Evolutionary conservation across 2,888 invertebrate genomes (phyloP).

Genomic region (Hirtodrosophila cameraria): DNA sequence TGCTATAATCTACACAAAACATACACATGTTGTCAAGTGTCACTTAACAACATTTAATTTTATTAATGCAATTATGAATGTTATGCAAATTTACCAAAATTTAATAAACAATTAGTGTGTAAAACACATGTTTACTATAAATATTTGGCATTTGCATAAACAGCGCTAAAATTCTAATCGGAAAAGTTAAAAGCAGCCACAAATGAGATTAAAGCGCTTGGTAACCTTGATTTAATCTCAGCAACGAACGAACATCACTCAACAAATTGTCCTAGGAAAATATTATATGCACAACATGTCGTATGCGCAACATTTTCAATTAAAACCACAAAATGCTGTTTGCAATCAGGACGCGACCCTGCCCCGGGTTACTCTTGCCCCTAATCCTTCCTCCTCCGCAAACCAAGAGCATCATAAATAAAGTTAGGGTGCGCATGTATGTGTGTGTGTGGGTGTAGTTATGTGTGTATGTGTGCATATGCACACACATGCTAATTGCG

Average conservation of each 20-base stretch:
- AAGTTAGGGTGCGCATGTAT: constrained; percentile 26
- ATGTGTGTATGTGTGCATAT: constrained; percentile 29
- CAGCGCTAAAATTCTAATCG: constrained; percentile 23
- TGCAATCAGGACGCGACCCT: constrained; percentile 37
- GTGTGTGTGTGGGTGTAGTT: background rate
- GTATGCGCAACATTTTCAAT: constrained; percentile 69
- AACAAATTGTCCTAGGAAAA: constrained; percentile 48
- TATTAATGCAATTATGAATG: too few species aligned
- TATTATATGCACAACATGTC: constrained; percentile 54
- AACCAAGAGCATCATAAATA: constrained; percentile 27
- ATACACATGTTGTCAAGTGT: too few species aligned
- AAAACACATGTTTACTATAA: background rate
- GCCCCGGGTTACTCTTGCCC: background rate
- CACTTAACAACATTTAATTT: too few species aligned
- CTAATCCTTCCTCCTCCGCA: background rate
- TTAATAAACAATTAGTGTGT: constrained; percentile 6
- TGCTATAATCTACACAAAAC: too few species aligned
- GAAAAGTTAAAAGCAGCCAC: constrained; percentile 36
- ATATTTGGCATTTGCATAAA: constrained; percentile 53
- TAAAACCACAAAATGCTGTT: constrained; percentile 60
- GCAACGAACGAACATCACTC: constrained; percentile 34
- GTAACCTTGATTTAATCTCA: constrained; percentile 46
- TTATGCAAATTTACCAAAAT: constrained; percentile 7
- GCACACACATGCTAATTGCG: constrained; percentile 58
- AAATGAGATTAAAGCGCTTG: constrained; percentile 33